A percentile compares a stretch with the other conserved stretches of the same genome.
Conservation (phyloP, 2,797 vertebrate species). For the Enteromius radiatus region DNA sequence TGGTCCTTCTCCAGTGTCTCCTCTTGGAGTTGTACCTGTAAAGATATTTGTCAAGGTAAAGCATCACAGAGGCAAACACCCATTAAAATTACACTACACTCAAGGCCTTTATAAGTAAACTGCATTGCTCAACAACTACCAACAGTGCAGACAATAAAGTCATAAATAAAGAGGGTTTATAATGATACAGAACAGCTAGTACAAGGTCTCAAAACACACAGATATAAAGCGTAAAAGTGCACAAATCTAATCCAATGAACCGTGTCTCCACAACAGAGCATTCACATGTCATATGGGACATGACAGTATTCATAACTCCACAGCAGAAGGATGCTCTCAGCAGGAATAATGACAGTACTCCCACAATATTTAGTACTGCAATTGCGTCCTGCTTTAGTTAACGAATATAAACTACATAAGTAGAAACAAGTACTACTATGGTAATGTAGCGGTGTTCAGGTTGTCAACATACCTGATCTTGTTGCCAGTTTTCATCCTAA, state of each 20-base stretch:
- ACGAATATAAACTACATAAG: not conserved
- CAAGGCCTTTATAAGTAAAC: too few relatives aligned
- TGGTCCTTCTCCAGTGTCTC: conserved; percentile 94
- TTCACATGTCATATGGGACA: conserved; percentile 62
- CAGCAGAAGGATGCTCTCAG: conserved; percentile 85
- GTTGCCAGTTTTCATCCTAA: conserved; percentile 98
- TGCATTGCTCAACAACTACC: too few relatives aligned
- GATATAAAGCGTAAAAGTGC: not conserved
- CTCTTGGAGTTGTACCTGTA: conserved; percentile 95
- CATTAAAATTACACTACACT: not conserved
- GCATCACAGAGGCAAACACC: not conserved
- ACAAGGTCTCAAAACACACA: not conserved
- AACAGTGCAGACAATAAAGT: not conserved
- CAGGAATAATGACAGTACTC: conserved; percentile 94
- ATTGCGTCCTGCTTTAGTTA: conserved; percentile 95
- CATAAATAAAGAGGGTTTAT: not conserved
- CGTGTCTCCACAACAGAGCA: conserved; percentile 74
- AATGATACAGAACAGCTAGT: too few relatives aligned
- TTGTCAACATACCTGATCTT: conserved; percentile 89
- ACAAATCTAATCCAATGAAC: not conserved
- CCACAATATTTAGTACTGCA: conserved; percentile 86
- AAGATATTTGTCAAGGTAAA: not conserved
- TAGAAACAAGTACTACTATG: not conserved
- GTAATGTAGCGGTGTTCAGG: not conserved
- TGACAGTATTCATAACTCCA: conserved; percentile 65